Evolutionary conservation across 2,113 vertebrate species (phyloP), one percentile per base, ranked within the genome.

Genomic region (Probosciger aterrimus): DNA sequence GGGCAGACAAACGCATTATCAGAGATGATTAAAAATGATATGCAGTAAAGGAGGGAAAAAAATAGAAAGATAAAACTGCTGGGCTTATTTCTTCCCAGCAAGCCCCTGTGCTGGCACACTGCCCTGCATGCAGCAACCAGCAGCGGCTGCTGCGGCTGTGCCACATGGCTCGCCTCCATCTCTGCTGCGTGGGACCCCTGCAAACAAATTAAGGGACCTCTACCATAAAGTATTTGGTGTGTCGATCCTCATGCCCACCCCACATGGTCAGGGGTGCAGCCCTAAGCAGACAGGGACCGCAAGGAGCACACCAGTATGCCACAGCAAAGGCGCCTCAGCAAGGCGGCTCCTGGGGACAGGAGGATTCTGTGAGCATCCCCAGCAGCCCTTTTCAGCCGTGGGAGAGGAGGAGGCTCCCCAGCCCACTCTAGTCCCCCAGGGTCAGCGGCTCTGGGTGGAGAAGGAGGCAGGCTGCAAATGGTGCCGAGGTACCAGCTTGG

Each of bases 141-240:
- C 3, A 3, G 59, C 83, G 3, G 88, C 91, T 7, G 83, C 81
- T 30, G 63, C 1, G 0, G 65, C 85, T 6, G 3, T 15, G 65
- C 82, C 31, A 2, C 53, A 1, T 3, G 9, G 47, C 76, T 86
- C 1, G 0, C 52, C 46, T 37, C 52, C 41, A 39, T 6, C 37
- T 9, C 44, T 1, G 37, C 37, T 3, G 41, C 11, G 0, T 1
- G 0, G 17, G 20, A 68, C 25, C 39, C 27, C 55, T 37, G 33
- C 31, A 7, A 35, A 19, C 6, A 9, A 35, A 43, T 0, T 4
- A 30, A 44, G 35, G 52, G 39, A 43, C 8, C 25, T 8, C 59
- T 14, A 4, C 49, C 71, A 15, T 9, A 4, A 27, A 4, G 6
- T 3, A 14, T 4, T 5, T 3, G 20, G 31, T 1, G 0, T 1